A percentile compares a stretch with the other conserved stretches of the same genome.
These are phyloP conservation scores for Drosophila ustulata DNA, from an alignment of 2,888 invertebrate genomes.

Conservation along the genomic window DNA sequence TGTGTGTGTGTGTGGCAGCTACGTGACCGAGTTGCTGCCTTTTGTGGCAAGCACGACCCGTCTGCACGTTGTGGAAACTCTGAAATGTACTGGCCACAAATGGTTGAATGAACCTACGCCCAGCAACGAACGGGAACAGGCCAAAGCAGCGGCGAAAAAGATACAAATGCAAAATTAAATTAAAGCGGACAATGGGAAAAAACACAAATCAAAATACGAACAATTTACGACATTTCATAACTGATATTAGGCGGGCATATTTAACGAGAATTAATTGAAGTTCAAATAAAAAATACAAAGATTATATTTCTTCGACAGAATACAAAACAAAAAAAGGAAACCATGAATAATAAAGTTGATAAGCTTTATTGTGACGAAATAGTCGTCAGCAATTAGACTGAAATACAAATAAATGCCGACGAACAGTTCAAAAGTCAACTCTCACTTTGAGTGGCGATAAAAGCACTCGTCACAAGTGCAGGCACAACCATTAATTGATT, in stretches of 20 bases:
- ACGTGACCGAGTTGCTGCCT: constrained; percentile 38
- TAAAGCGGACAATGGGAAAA: background rate
- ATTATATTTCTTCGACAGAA: too few species aligned
- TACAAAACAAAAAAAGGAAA: too few species aligned
- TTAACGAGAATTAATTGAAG: too few species aligned
- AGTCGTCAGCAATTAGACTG: too few species aligned
- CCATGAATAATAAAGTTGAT: too few species aligned
- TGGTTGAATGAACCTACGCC: constrained; percentile 37
- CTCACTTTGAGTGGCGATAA: too few species aligned
- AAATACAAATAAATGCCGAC: too few species aligned
- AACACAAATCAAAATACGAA: background rate
- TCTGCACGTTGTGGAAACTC: constrained; percentile 8
- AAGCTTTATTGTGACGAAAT: too few species aligned
- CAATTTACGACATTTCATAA: background rate
- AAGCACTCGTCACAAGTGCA: too few species aligned
- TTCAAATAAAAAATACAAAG: too few species aligned
- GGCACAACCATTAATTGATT: background rate
- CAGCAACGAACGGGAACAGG: background rate
- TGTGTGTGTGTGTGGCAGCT: constrained; percentile 23
- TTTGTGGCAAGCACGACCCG: constrained; percentile 22
- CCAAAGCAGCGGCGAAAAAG: background rate
- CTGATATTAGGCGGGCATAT: background rate
- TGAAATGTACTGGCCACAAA: constrained; percentile 30
- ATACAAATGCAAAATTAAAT: background rate
- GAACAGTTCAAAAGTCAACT: too few species aligned